Conservation (phyloP, 2,888 invertebrate genomes). For the Colletes collaris region DNA sequence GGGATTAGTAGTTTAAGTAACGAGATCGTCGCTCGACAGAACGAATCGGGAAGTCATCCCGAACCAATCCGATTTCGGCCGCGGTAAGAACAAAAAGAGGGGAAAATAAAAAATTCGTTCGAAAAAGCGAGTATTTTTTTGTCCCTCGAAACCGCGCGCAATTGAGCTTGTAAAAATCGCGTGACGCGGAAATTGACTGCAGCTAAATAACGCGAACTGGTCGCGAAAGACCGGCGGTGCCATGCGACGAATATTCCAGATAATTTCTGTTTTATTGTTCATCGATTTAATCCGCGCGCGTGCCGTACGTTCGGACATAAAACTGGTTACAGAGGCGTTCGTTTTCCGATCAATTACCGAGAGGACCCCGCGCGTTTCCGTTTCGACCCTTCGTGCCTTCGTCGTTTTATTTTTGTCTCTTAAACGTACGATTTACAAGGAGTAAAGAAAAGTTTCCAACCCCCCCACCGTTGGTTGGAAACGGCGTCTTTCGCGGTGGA, state of each 20-base stretch:
- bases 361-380: background rate
- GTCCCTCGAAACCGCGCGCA: background rate
- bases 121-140: background rate
- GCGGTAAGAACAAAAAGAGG: too few species aligned
- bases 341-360: background rate
- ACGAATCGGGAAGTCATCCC: background rate
- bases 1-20: background rate
- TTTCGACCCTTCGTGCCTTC: too few species aligned
- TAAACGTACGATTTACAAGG: too few species aligned
- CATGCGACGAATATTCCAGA: constrained; percentile 22
- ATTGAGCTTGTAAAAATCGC: constrained; percentile 19
- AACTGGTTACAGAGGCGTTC: background rate
- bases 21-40: background rate
- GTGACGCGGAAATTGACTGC: constrained; percentile 14
- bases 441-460: too few species aligned
- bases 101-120: too few species aligned
- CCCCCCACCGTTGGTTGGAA: background rate
- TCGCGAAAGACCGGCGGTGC: background rate
- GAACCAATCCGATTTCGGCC: background rate
- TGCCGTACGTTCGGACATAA: background rate
- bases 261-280: constrained; percentile 37
- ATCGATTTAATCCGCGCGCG: constrained; percentile 9
- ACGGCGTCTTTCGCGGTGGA: background rate
- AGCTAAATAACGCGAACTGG: background rate
- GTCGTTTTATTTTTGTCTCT: too few species aligned